Base-by-base conservation (phyloP, 2,888 invertebrate species). In the Polyommatus iphigenia region DNA sequence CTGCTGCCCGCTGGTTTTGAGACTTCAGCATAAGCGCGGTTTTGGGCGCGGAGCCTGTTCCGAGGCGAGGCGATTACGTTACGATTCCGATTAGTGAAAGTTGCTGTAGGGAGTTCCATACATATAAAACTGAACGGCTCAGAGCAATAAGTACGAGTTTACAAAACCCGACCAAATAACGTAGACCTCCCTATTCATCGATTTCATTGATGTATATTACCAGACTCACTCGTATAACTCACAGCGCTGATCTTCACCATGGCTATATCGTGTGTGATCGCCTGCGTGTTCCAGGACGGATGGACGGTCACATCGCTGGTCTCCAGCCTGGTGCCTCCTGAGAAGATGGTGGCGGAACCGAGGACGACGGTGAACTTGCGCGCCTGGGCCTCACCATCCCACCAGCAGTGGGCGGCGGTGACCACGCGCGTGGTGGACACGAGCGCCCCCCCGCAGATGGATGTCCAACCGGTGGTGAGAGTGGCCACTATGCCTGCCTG, bases 321-420 rank as follows among this genome's bases (percentile, higher is more conserved):
- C 0, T 82, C 83, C 10, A 88, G 81, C 82, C 93, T 89, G 2
- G 88, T 90, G 0, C 93, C 93, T 15, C 92, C 92, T 1, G 86
- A 83, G 85, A 92, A 93, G 72, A 93, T 85, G 2, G 87, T 89
- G 0, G 88, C 76, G 3, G 92, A 91, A 0, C 93, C 93, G 0
- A 93, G 86, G 0, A 93, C 92, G 1, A 91, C 79, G 6, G 89
- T 90, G 82, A 93, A 91, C 75, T 81, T 81, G 0, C 75, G 83
- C 0, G 91, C 91, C 78, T 88, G 90, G 78, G 80, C 87, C 77
- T 85, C 80, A 0, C 93, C 93, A 7, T 93, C 93, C 85, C 86
- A 90, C 93, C 92, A 93, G 83, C 93, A 93, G 77, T 93, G 93
- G 0, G 92, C 93, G 0, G 93, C 93, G 0, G 92, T 91, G 0